Evolutionary conservation across 2,888 invertebrate species (phyloP), one percentile per base, ranked within the genome.

Genomic region (Hydrotaea cyrtoneurina): DNA sequence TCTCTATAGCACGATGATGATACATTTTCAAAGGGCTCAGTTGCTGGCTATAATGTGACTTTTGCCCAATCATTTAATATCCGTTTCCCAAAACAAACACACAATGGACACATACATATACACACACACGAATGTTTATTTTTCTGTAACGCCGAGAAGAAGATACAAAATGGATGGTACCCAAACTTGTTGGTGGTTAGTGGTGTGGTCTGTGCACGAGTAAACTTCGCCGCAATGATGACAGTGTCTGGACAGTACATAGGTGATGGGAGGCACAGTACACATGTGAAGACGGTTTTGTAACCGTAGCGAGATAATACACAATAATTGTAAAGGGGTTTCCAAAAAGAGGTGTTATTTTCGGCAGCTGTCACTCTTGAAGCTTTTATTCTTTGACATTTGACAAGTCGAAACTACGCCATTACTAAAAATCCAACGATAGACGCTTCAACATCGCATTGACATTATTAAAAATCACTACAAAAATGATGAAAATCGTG

Each of bases 141-240:
- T 39, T 21, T 19, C 21, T 69, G n/a, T n/a, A 69, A 69, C 7
- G 50, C 39, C 39, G 39, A 39, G 13, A 39, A 39, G 11, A 39
- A 11, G 39, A 8, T n/a, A n/a, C 11, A 19, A 50, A 39, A 69
- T 23, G n/a, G 69, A 23, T 43, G 19, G 43, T 21, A 50, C 26
- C 36, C 26, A 71, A 72, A 53, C 17, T 55, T 55, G 2, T 72
- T 17, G n/a, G 72, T 72, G 72, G 55, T 26, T 36, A 53, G 23
- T 50, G n/a, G 36, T 36, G 64, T 36, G 31, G 31, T 4, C 10
- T 36, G 64, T 5, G 17, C 17, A 66, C 39, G 21, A 66, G 66
- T 13, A 39, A 43, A 43, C 39, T 31, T 59, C 59, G 59, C 31
- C 59, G n/a, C 59, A 59, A 59, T 31, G 23, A 15, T 59, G 59